Conservation (phyloP, 2,888 invertebrate species). For the Cerceris rybyensis region DNA sequence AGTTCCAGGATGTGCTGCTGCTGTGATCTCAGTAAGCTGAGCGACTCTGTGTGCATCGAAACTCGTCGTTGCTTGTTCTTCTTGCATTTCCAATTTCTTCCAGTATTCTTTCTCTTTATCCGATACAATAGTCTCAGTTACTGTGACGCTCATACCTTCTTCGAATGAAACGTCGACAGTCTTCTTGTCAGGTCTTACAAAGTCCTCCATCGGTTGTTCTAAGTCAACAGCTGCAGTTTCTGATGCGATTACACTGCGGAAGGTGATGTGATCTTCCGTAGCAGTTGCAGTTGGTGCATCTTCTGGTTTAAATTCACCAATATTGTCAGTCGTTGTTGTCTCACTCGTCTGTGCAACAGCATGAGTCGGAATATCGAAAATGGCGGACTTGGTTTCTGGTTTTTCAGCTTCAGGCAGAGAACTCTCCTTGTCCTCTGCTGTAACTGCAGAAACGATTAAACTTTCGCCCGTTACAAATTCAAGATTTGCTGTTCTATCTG, state of each 20-base stretch:
- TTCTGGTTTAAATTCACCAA: slow-evolving; percentile 75
- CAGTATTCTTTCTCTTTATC: slow-evolving; percentile 80
- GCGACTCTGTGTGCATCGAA: slow-evolving; percentile 84
- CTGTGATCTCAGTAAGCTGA: slow-evolving; percentile 84
- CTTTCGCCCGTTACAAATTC: slow-evolving; percentile 74
- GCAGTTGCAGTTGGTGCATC: slow-evolving; percentile 83
- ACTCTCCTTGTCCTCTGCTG: slow-evolving; percentile 72
- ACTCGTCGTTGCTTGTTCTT: slow-evolving; percentile 80
- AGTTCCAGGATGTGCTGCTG: slow-evolving; percentile 82
- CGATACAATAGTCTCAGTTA: slow-evolving; percentile 83
- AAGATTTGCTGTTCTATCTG: slow-evolving; percentile 83
- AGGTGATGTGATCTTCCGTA: slow-evolving; percentile 83
- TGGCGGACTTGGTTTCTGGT: slow-evolving; percentile 78
- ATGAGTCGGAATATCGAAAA: slow-evolving; percentile 78
- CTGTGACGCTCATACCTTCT: slow-evolving; percentile 83
- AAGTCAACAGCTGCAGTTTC: slow-evolving; percentile 76
- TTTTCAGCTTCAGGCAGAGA: slow-evolving; percentile 66
- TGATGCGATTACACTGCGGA: slow-evolving; percentile 82
- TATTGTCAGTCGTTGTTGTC: slow-evolving; percentile 73
- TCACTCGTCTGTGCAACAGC: slow-evolving; percentile 78
- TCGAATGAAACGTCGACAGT: slow-evolving; percentile 74
- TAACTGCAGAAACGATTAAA: slow-evolving; percentile 72
- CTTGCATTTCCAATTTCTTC: slow-evolving; percentile 64
- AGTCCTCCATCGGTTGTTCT: slow-evolving; percentile 74
- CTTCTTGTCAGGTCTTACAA: slow-evolving; percentile 77